Evolutionary conservation across 2,888 invertebrate species (phyloP), one percentile per base, ranked within the genome.

Genomic region (Acronicta psi): DNA sequence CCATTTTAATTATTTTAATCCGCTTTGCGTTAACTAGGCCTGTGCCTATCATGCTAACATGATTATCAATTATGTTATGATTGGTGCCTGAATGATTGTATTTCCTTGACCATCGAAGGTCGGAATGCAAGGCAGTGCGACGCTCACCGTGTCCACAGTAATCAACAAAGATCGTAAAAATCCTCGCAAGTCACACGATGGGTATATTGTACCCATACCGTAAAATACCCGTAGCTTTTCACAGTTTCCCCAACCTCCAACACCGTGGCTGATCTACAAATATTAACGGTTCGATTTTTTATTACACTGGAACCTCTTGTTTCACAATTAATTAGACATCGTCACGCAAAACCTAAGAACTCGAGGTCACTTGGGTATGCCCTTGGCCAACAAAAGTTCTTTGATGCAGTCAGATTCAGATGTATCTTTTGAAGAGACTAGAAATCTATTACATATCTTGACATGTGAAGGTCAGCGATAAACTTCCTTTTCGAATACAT

Each of bases 71-170:
- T 81, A 83, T 82, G 84, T 85, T 85, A 82, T 87, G 85, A 90
- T 88, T 84, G 82, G 81, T 81, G 75, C 67, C 78, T 87, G 82
- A 86, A 89, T 85, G 85, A 87, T 86, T 90, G 87, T 89, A 90
- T 90, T 92, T 91, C 92, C 92, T 90, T 91, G 90, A 89, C 87
- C 87, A 78, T 82, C 79, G 91, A 91, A 93, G 91, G 91, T 92
- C 90, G 83, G 83, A 85, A 87, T 86, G 86, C 86, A 79, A 83
- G 81, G 84, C 81, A 76, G 80, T 81, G 77, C 82, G 83, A 87
- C 90, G 87, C 90, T 90, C 90, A 88, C 88, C 81, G 69, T 67
- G 76, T 67, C 65, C 72, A 73, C 70, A 78, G 76, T 80, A 83
- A 79, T 79, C 74, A 76, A 75, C 72, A 77, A 80, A 80, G 65